Percentiles rank a stretch among this genome's conserved stretches.
These are phyloP conservation scores for Acyrthosiphon pisum DNA, from an alignment of 1,140 invertebrate species.

Conservation along the genomic window DNA sequence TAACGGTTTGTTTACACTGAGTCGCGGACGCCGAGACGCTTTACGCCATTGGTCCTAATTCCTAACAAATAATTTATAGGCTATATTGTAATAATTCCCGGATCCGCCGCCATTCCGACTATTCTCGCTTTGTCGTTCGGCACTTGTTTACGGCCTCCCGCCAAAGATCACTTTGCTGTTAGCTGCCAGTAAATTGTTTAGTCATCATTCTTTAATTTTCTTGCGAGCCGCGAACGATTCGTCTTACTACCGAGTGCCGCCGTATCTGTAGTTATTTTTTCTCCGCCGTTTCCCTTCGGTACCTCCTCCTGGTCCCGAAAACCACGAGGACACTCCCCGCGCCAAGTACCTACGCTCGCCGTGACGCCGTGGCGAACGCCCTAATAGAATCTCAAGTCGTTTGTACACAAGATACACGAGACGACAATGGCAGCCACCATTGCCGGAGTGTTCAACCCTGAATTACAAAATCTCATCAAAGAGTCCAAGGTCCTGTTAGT, in stretches of 20 bases:
- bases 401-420: neutral
- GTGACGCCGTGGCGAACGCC: neutral
- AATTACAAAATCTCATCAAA: constrained; percentile 60
- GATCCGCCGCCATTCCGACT: too few relatives aligned
- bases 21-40: neutral
- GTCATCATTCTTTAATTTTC: neutral
- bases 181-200: too few relatives aligned
- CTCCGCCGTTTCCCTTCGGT: neutral
- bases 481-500: constrained; percentile 83
- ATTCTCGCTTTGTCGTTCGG: too few relatives aligned
- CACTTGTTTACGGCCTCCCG: too few relatives aligned
- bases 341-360: neutral
- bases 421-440: constrained; percentile 4
- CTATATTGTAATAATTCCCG: too few relatives aligned
- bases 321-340: neutral
- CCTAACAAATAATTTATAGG: neutral
- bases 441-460: constrained; percentile 3
- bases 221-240: neutral
- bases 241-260: neutral
- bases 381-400: neutral
- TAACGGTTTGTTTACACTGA: neutral
- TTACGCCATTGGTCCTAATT: neutral
- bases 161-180: neutral
- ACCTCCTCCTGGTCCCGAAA: neutral
- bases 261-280: neutral